Percentiles rank a stretch among this genome's conserved stretches.
Conservation (phyloP, 2,797 vertebrate genomes). For the Alca torda region DNA sequence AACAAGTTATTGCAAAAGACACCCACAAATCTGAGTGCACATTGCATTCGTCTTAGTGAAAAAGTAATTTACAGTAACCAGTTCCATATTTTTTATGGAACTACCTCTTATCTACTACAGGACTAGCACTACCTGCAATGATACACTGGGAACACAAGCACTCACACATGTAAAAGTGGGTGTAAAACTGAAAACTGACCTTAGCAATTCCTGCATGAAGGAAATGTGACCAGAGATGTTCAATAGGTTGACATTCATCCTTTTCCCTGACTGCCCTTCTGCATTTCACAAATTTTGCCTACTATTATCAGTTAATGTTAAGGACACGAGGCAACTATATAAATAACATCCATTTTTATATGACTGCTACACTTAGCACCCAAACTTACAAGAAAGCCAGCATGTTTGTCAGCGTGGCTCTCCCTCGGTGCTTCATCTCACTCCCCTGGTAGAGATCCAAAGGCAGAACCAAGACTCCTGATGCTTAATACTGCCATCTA, state of each 20-base stretch:
- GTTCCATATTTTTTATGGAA: not conserved
- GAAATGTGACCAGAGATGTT: not conserved
- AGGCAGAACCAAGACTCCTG: not conserved
- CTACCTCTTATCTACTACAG: not conserved
- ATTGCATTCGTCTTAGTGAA: not conserved
- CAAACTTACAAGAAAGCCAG: not conserved
- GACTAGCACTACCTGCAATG: not conserved
- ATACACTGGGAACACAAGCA: not conserved
- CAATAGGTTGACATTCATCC: not conserved
- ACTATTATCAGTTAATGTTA: not conserved
- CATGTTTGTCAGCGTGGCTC: not conserved
- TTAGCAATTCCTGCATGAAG: not conserved
- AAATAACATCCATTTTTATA: not conserved
- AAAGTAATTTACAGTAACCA: not conserved
- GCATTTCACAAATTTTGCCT: not conserved
- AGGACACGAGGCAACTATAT: not conserved
- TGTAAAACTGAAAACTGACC: not conserved
- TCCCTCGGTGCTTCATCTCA: not conserved
- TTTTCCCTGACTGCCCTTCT: not conserved
- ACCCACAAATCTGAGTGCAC: not conserved
- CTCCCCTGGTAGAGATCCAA: not conserved
- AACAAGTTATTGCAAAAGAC: not conserved
- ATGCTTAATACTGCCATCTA: not conserved
- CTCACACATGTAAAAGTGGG: accelerated
- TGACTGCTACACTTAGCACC: not conserved